phyloP scores from a whole-genome alignment of 2,888 invertebrate species.

The Drosophila mayaguana region DNA sequence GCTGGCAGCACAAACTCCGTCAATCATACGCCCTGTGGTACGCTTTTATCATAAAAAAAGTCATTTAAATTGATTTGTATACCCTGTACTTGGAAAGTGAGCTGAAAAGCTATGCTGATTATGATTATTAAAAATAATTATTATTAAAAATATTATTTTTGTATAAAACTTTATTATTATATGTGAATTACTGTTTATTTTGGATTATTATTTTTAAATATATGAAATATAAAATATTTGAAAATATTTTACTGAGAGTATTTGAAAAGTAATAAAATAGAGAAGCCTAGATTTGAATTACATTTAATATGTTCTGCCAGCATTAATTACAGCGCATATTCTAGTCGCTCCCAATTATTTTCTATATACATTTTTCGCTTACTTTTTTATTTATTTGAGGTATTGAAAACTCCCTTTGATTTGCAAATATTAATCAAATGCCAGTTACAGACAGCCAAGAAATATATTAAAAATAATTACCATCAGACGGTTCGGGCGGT shows the following conservation, averaged over 20 bases:
- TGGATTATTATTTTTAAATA: too few relatives aligned
- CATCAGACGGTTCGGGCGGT: slow-evolving; percentile 25
- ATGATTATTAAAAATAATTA: too few relatives aligned
- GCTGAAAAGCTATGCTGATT: background rate
- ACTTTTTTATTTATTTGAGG: slow-evolving; percentile 7
- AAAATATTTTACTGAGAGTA: too few relatives aligned
- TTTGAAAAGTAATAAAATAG: too few relatives aligned
- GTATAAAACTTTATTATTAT: too few relatives aligned
- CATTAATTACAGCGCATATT: slow-evolving; percentile 8
- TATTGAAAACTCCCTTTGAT: slow-evolving; percentile 33
- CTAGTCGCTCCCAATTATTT: background rate
- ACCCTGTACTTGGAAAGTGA: background rate
- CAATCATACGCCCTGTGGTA: slow-evolving; percentile 61
- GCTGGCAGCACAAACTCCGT: slow-evolving; percentile 32
- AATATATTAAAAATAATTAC: slow-evolving; percentile 76
- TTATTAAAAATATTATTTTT: too few relatives aligned
- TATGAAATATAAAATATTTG: too few relatives aligned
- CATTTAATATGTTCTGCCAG: too few relatives aligned
- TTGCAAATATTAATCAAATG: slow-evolving; percentile 70
- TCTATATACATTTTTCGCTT: too few relatives aligned
- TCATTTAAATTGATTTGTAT: slow-evolving; percentile 30
- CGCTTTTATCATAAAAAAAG: slow-evolving; percentile 6
- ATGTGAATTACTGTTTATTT: too few relatives aligned
- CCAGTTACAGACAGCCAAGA: slow-evolving; percentile 60
- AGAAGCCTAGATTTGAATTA: too few relatives aligned